Evolutionary conservation across 2,113 vertebrate genomes (phyloP).

Genomic region (Scatophagus argus): DNA sequence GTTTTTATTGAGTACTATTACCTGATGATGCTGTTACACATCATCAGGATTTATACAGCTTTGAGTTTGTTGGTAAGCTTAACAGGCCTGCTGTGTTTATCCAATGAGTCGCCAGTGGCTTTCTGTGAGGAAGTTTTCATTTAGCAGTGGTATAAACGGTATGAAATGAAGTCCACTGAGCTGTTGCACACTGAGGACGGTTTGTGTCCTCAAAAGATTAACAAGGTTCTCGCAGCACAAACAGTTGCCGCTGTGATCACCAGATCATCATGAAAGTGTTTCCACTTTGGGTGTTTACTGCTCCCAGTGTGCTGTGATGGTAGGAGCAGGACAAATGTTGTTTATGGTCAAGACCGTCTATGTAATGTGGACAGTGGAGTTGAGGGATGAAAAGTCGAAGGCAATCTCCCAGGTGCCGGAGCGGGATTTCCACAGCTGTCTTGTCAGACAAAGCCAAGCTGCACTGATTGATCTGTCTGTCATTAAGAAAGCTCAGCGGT

Average conservation of each 20-base stretch:
- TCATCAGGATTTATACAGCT: not conserved
- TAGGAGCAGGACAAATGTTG: constrained; percentile 13
- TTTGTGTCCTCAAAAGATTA: constrained; percentile 41
- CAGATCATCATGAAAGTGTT: constrained; percentile 31
- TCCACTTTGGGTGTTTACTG: constrained; percentile 23
- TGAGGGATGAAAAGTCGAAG: constrained; percentile 37
- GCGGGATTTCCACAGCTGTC: constrained; percentile 41
- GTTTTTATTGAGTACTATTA: not conserved
- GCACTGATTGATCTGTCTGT: constrained; percentile 63
- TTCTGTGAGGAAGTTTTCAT: not conserved
- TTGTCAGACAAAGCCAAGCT: constrained; percentile 64
- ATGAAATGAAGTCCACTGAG: constrained; percentile 5
- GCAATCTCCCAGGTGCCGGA: constrained; percentile 30
- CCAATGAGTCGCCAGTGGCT: not conserved
- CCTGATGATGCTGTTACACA: not conserved
- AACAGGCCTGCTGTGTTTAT: not conserved
- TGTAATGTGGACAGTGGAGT: constrained; percentile 3
- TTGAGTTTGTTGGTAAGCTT: not conserved
- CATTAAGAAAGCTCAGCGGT: constrained; percentile 40
- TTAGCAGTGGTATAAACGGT: not conserved
- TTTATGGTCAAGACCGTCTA: constrained; percentile 6
- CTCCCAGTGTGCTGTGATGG: not conserved
- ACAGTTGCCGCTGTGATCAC: constrained; percentile 22
- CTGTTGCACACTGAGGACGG: not conserved
- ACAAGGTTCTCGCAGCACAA: constrained; percentile 27